Percentiles rank a stretch among this genome's conserved stretches.
Conservation (phyloP, 2,113 vertebrate species). For the Gambusia affinis region DNA sequence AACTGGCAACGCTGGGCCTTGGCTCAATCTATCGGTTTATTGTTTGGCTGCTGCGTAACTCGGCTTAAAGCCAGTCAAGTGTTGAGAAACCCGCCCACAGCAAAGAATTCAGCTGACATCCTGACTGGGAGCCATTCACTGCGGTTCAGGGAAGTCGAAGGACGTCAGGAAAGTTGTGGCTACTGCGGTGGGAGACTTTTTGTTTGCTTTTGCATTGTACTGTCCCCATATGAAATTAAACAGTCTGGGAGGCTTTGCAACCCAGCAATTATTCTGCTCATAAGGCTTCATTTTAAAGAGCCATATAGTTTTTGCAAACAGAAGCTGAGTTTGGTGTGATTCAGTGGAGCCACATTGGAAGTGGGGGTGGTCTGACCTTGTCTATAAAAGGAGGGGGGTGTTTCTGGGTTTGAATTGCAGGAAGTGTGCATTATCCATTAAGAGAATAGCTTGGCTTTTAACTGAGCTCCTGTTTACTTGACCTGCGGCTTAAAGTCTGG, state of each 20-base stretch:
- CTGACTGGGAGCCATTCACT: conserved; percentile 20
- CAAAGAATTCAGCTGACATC: conserved; percentile 27
- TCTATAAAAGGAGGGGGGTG: conserved; percentile 18
- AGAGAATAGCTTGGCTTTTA: conserved; percentile 33
- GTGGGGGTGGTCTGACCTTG: not conserved
- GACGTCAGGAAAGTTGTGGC: conserved; percentile 23
- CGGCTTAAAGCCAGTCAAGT: conserved; percentile 3
- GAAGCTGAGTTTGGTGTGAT: not conserved
- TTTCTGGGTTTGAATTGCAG: conserved; percentile 29
- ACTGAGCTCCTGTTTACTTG: conserved; percentile 39
- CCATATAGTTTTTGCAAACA: conserved; percentile 16
- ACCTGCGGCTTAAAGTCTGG: conserved; percentile 32
- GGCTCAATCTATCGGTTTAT: not conserved
- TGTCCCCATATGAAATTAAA: conserved; percentile 26
- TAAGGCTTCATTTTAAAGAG: conserved; percentile 33
- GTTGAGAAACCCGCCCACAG: conserved; percentile 3
- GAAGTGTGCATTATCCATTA: conserved; percentile 39
- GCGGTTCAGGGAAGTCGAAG: conserved; percentile 15
- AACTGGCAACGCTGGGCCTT: not conserved
- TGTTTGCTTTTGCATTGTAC: conserved; percentile 39
- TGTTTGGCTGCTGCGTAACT: conserved; percentile 1
- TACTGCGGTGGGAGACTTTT: conserved; percentile 37
- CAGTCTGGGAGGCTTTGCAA: conserved; percentile 6
- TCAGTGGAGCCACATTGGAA: conserved; percentile 5
- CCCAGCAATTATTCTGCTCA: conserved; percentile 8